Evolutionary conservation across 2,113 vertebrate species (phyloP).

Genomic region (Phaethon lepturus): DNA sequence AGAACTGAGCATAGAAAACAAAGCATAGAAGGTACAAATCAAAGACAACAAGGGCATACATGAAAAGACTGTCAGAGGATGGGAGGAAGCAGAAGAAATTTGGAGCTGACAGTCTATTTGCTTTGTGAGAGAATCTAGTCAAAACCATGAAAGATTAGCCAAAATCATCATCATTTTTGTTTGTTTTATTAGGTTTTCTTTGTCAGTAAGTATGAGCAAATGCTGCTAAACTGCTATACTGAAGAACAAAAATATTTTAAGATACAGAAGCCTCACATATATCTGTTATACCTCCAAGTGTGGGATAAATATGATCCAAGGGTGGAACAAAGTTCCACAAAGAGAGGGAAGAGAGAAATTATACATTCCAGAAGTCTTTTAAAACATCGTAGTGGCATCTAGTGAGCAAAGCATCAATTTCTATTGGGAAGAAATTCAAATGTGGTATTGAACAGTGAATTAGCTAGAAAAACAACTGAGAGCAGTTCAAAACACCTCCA

Average conservation of each 20-base stretch:
- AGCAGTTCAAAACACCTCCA: constrained; percentile 36
- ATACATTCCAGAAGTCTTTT: constrained; percentile 38
- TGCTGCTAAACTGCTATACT: neutral
- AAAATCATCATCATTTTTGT: constrained; percentile 9
- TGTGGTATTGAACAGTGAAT: neutral
- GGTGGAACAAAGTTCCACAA: constrained; percentile 6
- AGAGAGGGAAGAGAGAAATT: neutral
- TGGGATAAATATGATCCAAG: constrained; percentile 6
- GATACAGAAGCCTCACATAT: neutral
- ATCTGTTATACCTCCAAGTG: constrained; percentile 15
- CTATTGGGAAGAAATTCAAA: constrained; percentile 23
- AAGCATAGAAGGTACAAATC: neutral
- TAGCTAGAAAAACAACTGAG: constrained; percentile 28
- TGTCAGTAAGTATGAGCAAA: constrained; percentile 15
- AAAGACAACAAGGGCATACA: neutral
- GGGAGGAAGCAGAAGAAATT: neutral
- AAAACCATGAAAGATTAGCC: constrained; percentile 37
- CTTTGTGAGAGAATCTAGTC: constrained; percentile 33
- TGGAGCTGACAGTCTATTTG: constrained; percentile 13
- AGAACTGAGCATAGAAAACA: neutral
- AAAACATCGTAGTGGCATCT: constrained; percentile 43
- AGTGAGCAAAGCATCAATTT: constrained; percentile 53
- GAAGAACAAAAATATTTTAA: constrained; percentile 42
- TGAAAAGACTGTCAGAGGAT: neutral
- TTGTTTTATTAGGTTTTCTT: constrained; percentile 36